phyloP scores from a whole-genome alignment of 2,888 invertebrate species.

The Watsonalla binaria region DNA sequence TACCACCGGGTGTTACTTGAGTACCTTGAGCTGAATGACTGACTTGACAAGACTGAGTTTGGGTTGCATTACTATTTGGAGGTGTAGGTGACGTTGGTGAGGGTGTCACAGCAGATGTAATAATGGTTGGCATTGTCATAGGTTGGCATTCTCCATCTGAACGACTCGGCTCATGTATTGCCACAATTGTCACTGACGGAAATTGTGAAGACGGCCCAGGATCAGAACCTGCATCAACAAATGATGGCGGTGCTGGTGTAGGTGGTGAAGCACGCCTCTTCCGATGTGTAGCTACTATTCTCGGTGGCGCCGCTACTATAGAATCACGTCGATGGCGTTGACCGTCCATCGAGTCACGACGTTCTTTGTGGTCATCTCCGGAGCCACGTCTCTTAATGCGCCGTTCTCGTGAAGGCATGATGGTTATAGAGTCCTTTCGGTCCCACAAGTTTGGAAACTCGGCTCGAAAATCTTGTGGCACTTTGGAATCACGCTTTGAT shows the following conservation, averaged over 20 bases:
- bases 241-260: constrained; percentile 66
- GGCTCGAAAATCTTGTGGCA: constrained; percentile 81
- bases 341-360: constrained; percentile 84
- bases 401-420: constrained; percentile 65
- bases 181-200: constrained; percentile 69
- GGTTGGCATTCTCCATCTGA: constrained; percentile 82
- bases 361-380: constrained; percentile 76
- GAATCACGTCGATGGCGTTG: constrained; percentile 85
- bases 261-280: constrained; percentile 73
- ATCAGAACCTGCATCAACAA: constrained; percentile 81
- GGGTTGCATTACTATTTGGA: constrained; percentile 43
- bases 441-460: constrained; percentile 87
- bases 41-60: constrained; percentile 46
- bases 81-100: constrained; percentile 87
- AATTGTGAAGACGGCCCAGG: constrained; percentile 77
- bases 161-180: constrained; percentile 70
- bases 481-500: constrained; percentile 86
- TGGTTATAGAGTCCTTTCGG: constrained; percentile 81
- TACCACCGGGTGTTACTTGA: constrained; percentile 54
- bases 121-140: constrained; percentile 84
- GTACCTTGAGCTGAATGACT: constrained; percentile 41
- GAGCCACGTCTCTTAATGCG: constrained; percentile 80
- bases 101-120: constrained; percentile 90
- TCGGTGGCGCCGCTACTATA: constrained; percentile 77
- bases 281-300: constrained; percentile 81